Conservation (phyloP, 2,113 vertebrate species). For the Albula goreensis region DNA sequence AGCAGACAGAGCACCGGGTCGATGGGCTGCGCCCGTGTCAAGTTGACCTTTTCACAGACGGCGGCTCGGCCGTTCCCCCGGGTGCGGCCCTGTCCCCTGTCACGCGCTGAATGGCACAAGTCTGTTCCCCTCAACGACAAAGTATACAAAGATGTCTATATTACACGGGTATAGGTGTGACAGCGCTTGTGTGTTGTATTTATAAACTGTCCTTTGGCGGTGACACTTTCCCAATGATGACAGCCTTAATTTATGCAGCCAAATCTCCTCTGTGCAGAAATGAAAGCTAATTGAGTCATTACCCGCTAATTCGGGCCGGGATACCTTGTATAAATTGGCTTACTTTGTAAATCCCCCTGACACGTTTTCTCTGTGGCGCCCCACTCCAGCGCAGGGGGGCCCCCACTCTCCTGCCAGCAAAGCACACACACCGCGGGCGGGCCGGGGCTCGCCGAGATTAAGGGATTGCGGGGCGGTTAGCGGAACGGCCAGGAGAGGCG, state of each 20-base stretch:
- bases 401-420: not conserved
- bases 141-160: slow-evolving; percentile 77
- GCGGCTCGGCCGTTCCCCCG: slow-evolving; percentile 84
- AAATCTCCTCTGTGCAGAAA: slow-evolving; percentile 89
- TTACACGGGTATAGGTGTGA: slow-evolving; percentile 86
- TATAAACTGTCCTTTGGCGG: slow-evolving; percentile 95
- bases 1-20: slow-evolving; percentile 75
- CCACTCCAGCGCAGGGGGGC: slow-evolving; percentile 44
- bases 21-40: slow-evolving; percentile 94
- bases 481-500: not conserved
- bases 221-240: slow-evolving; percentile 84
- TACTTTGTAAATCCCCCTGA: slow-evolving; percentile 97
- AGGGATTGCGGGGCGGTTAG: slow-evolving; percentile 15
- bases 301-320: slow-evolving; percentile 86
- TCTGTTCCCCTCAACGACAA: slow-evolving; percentile 96
- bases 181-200: slow-evolving; percentile 85
- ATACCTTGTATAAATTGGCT: slow-evolving; percentile 94
- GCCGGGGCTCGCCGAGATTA: not conserved
- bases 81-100: slow-evolving; percentile 88
- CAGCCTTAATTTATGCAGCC: slow-evolving; percentile 91
- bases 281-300: slow-evolving; percentile 91
- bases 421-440: slow-evolving; percentile 11
- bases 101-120: slow-evolving; percentile 92
- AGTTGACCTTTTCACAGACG: slow-evolving; percentile 86
- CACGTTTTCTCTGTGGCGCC: slow-evolving; percentile 51